Base-by-base conservation (phyloP, 1,140 invertebrate genomes). In the Trachelipus rathkii region DNA sequence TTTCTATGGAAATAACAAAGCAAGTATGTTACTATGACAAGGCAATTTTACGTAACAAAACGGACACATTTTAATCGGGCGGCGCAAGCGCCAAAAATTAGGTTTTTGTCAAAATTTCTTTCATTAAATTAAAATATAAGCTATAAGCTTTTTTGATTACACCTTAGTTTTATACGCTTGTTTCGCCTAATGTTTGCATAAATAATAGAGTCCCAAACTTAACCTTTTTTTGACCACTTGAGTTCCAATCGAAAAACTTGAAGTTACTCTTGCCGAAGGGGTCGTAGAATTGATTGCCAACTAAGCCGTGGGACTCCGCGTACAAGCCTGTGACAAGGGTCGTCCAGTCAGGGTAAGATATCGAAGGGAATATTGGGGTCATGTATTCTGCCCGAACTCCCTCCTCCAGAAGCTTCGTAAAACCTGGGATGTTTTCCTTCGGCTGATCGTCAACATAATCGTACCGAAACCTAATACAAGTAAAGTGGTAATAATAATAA, bases 201-300 rank as follows among this genome's bases (percentile, higher is more conserved):
- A n/a, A n/a, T n/a, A n/a, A n/a, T n/a, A n/a, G n/a, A n/a, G n/a
- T n/a, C n/a, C n/a, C n/a, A n/a, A n/a, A n/a, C n/a, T n/a, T n/a
- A 72, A 79, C 78, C 70, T 82, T 82, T 11, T 83, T 24, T 60
- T 79, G 71, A 19, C 82, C 75, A 13, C 78, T 81, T 67, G 82
- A 79, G 11, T 80, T 82, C 13, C 81, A 80, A 21, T 84, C 80
- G 71, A 84, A 85, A 15, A 81, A 77, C 0, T 77, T 77, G 46
- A 81, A 81, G 0, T 80, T 71, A 21, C 85, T 80, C 44, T 82
- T 75, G 19, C 69, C 68, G 13, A 77, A 74, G 10, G 82, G 71
- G 78, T 87, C 84, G 77, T 85, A 86, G 84, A 87, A 86, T 75
- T 83, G 84, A 74, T 87, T 87, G 2, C 82, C 79, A n/a, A 81